Percentiles rank a stretch among this genome's conserved stretches.
Evolutionary conservation across 2,797 vertebrate genomes (phyloP).

Genomic region (Neopelma chrysocephalum): DNA sequence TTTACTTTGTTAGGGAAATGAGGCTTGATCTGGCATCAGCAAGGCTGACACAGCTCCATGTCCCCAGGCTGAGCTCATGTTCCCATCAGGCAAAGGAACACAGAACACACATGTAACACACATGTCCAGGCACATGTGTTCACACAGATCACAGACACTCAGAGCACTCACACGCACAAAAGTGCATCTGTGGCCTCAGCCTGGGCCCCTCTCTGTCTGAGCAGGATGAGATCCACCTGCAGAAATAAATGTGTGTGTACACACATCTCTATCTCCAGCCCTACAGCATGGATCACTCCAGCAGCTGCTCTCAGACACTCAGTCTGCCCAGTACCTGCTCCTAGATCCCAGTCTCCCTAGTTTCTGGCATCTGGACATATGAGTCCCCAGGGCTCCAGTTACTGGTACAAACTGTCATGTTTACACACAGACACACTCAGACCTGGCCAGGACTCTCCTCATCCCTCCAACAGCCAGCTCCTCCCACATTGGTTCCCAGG

Average conservation of each 20-base stretch:
- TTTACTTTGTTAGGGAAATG: not conserved
- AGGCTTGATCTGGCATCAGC: not conserved
- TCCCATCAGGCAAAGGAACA: not conserved
- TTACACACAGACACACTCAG: not conserved
- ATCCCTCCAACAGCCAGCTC: not conserved
- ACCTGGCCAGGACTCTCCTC: not conserved
- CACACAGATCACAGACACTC: not conserved
- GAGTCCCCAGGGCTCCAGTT: not conserved
- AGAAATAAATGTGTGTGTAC: too few relatives aligned
- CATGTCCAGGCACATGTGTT: not conserved
- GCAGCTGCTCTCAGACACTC: not conserved
- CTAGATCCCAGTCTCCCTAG: not conserved
- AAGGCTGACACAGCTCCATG: not conserved
- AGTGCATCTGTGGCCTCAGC: not conserved
- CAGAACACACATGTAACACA: not conserved
- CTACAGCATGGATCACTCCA: not conserved
- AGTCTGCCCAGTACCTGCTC: not conserved
- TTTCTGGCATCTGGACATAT: not conserved
- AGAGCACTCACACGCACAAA: not conserved
- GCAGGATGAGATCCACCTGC: not conserved
- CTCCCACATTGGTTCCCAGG: not conserved
- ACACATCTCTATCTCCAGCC: not conserved
- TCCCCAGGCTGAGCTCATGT: not conserved
- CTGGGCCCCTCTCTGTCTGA: not conserved
- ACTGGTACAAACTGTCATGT: not conserved